Percentiles rank a stretch among this genome's conserved stretches.
Conservation (phyloP, 2,797 vertebrate species). For the Myotis findleyi region DNA sequence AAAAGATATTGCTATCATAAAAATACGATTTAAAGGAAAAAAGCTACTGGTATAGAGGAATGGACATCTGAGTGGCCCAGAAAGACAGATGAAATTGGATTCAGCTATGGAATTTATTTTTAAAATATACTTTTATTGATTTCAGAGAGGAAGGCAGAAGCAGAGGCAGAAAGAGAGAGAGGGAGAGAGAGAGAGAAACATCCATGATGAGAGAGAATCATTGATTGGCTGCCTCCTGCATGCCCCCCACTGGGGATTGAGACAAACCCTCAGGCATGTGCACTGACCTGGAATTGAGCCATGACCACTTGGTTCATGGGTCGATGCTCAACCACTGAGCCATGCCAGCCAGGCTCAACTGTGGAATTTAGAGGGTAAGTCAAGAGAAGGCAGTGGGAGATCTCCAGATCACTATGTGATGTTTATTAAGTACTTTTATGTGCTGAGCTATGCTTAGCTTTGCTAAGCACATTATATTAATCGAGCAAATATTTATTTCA, state of each 20-base stretch:
- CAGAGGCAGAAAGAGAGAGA: no score
- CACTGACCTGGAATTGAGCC: no score
- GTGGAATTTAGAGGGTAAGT: not conserved
- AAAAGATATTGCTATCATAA: slow-evolving; percentile 17
- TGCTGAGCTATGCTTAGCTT: not conserved
- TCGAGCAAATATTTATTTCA: slow-evolving; percentile 35
- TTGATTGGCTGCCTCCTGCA: no score
- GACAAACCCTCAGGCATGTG: no score
- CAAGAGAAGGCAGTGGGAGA: not conserved
- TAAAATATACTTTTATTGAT: no score
- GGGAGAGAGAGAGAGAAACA: no score
- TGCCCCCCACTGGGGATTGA: no score
- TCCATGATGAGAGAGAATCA: no score
- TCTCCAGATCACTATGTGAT: not conserved
- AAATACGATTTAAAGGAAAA: slow-evolving; percentile 46
- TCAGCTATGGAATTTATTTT: not conserved
- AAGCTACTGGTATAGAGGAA: not conserved
- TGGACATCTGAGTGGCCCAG: not conserved
- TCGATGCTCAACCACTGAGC: no score
- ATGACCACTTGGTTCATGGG: no score
- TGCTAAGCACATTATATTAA: not conserved
- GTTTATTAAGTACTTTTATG: not conserved
- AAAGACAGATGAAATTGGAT: not conserved
- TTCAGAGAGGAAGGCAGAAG: no score
- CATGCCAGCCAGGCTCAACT: no score